phyloP scores from a whole-genome alignment of 2,113 vertebrate species.

The Limnothrissa miodon region DNA sequence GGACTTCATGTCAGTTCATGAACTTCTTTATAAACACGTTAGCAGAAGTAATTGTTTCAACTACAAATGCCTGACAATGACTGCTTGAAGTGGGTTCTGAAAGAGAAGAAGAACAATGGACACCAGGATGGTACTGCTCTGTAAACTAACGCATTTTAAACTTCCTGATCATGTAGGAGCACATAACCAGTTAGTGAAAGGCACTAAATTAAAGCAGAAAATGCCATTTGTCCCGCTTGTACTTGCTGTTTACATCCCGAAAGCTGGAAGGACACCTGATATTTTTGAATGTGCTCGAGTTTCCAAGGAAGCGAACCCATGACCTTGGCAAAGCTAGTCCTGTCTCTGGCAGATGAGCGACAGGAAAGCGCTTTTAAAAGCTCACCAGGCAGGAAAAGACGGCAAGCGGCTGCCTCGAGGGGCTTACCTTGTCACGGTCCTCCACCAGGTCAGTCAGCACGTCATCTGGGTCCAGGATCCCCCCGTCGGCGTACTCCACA shows the following conservation, averaged over 20 bases:
- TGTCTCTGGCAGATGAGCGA: background rate
- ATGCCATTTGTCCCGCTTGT: background rate
- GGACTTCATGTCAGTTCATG: background rate
- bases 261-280: background rate
- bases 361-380: background rate
- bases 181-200: no score
- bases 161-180: no score
- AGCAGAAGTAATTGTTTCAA: background rate
- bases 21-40: background rate
- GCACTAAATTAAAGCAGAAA: no score
- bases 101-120: no score
- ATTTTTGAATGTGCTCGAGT: background rate
- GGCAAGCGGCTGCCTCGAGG: background rate
- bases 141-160: no score
- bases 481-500: slow-evolving; percentile 93
- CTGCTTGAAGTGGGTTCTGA: no score
- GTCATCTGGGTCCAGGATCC: slow-evolving; percentile 97
- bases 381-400: background rate
- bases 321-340: background rate
- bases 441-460: slow-evolving; percentile 92
- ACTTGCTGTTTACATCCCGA: background rate
- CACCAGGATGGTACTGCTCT: no score
- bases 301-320: background rate
- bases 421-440: slow-evolving; percentile 94
- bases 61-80: background rate